phyloP scores from a whole-genome alignment of 2,888 invertebrate genomes.

The Carcina quercana region DNA sequence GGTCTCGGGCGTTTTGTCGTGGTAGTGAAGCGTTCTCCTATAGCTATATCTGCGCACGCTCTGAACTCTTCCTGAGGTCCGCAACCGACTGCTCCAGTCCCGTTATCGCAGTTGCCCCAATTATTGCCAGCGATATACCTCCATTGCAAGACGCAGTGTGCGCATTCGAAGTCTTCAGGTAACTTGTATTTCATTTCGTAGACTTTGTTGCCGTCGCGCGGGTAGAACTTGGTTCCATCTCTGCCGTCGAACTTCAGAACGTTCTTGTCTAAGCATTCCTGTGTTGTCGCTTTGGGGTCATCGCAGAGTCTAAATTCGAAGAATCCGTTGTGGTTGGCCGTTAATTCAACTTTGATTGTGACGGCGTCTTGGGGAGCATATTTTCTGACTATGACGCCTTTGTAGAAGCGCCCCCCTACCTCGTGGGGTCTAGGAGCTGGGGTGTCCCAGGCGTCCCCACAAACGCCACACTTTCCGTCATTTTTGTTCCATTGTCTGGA shows the following conservation, averaged over 20 bases:
- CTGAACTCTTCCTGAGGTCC: slow-evolving; percentile 93
- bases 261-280: slow-evolving; percentile 85
- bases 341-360: slow-evolving; percentile 86
- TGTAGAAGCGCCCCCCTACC: slow-evolving; percentile 87
- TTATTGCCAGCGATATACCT: slow-evolving; percentile 90
- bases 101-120: slow-evolving; percentile 85
- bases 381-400: slow-evolving; percentile 86
- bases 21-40: slow-evolving; percentile 72
- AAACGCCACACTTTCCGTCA: slow-evolving; percentile 89
- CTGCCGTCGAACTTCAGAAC: slow-evolving; percentile 73
- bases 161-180: slow-evolving; percentile 79
- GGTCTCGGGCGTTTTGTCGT: slow-evolving; percentile 62
- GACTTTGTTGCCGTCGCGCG: slow-evolving; percentile 84
- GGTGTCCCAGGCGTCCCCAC: slow-evolving; percentile 89
- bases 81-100: slow-evolving; percentile 87
- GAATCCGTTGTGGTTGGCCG: slow-evolving; percentile 90
- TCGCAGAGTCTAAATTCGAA: slow-evolving; percentile 91
- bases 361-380: slow-evolving; percentile 81
- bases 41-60: slow-evolving; percentile 87
- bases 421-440: slow-evolving; percentile 84
- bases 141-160: slow-evolving; percentile 92
- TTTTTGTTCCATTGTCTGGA: slow-evolving; percentile 88
- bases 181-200: slow-evolving; percentile 84
- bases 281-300: slow-evolving; percentile 79
- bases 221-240: slow-evolving; percentile 78